These are phyloP conservation scores for Luehdorfia chinensis DNA, from an alignment of 1,140 invertebrate genomes.

Conservation along the genomic window DNA sequence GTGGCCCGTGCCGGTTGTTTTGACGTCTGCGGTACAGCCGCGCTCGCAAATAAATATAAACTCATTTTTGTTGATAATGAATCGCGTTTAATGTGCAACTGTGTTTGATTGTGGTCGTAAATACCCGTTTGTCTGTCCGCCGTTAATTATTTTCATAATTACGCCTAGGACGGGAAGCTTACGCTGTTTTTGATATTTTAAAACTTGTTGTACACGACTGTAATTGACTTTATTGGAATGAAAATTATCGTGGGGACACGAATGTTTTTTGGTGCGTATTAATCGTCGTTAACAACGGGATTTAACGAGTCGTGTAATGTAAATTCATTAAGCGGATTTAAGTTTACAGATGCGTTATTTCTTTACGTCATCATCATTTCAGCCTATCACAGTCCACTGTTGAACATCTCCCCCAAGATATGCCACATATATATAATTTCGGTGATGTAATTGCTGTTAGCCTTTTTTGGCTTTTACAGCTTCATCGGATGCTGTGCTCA, in stretches of 20 bases:
- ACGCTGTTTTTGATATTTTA: slow-evolving; percentile 55
- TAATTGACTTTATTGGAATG: slow-evolving; percentile 18
- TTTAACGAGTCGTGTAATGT: slow-evolving; percentile 10
- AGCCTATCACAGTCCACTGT: no score
- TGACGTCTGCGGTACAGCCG: slow-evolving; percentile 48
- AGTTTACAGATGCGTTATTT: slow-evolving; percentile 8
- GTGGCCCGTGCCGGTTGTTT: slow-evolving; percentile 38
- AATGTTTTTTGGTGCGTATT: slow-evolving; percentile 17
- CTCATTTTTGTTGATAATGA: slow-evolving; percentile 74
- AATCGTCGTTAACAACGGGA: slow-evolving; percentile 14
- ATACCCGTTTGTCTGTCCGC: slow-evolving; percentile 46
- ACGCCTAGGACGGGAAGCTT: slow-evolving; percentile 34
- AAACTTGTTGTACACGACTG: slow-evolving; percentile 21
- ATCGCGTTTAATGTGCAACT: slow-evolving; percentile 58
- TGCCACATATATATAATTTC: no score
- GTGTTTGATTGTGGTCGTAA: slow-evolving; percentile 67
- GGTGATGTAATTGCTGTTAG: no score
- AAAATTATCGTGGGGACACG: neutral
- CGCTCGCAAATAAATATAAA: slow-evolving; percentile 59
- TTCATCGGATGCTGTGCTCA: no score
- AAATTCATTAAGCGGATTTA: slow-evolving; percentile 3
- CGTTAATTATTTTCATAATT: slow-evolving; percentile 71
- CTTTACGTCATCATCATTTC: no score
- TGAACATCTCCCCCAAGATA: no score
- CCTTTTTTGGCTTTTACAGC: no score